Conservation (phyloP, 2,113 vertebrate species). For the Setophaga petechia region DNA sequence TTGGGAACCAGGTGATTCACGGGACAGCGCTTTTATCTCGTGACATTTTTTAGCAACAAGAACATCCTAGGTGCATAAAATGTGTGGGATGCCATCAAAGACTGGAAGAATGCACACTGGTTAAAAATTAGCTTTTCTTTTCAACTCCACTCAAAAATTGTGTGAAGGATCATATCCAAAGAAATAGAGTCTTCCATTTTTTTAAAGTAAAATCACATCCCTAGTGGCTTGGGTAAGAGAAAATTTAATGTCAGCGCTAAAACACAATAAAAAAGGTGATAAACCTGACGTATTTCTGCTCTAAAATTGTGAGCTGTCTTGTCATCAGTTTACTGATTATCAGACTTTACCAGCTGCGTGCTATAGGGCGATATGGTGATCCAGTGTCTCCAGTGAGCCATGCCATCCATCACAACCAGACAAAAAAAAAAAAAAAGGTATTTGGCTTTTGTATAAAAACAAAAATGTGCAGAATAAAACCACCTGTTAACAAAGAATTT, state of each 20-base stretch:
- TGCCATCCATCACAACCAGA: neutral
- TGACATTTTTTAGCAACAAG: neutral
- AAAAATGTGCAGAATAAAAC: neutral
- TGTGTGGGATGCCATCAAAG: neutral
- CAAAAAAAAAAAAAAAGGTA: neutral
- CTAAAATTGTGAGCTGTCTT: neutral
- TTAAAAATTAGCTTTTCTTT: neutral
- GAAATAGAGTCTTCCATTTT: neutral
- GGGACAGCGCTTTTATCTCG: neutral
- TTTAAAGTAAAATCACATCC: neutral
- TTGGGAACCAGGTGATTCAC: neutral
- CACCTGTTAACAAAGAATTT: neutral
- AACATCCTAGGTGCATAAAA: neutral
- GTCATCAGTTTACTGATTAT: neutral
- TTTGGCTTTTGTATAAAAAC: neutral
- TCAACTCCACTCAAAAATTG: neutral
- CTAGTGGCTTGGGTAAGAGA: neutral
- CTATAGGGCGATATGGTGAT: neutral
- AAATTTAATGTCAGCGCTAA: neutral
- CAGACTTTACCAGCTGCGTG: neutral
- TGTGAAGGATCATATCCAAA: neutral
- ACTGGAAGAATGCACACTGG: neutral
- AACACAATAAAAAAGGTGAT: neutral
- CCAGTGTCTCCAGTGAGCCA: neutral
- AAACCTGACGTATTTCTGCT: neutral